phyloP scores from a whole-genome alignment of 2,888 invertebrate species.

The Eristalis tenax region DNA sequence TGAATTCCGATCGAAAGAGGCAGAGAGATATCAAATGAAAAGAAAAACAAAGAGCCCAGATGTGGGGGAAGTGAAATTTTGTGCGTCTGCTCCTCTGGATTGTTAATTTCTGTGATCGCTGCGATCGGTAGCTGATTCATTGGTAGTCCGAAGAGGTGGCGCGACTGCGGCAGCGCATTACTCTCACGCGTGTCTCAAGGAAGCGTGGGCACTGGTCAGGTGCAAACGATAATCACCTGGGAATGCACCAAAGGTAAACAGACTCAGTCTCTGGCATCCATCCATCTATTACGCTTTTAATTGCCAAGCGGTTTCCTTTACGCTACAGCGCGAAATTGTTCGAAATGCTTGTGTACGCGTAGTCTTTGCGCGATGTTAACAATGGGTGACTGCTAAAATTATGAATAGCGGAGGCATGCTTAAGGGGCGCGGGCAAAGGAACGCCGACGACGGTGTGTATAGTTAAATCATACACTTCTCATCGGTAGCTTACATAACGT shows the following conservation, averaged over 20 bases:
- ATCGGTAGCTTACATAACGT: slow-evolving; percentile 18
- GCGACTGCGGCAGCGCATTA: not conserved
- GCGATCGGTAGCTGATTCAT: not conserved
- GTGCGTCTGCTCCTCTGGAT: not conserved
- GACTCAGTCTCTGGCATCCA: not conserved
- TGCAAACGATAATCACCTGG: slow-evolving; percentile 12
- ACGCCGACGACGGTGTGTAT: not conserved
- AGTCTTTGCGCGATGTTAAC: not conserved
- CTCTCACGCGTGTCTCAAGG: not conserved
- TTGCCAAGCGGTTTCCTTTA: slow-evolving; percentile 8
- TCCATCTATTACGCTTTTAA: slow-evolving; percentile 20
- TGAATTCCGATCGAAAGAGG: slow-evolving; percentile 24
- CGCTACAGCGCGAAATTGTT: slow-evolving; percentile 12
- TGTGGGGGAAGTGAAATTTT: slow-evolving; percentile 41
- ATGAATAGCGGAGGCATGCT: slow-evolving; percentile 13
- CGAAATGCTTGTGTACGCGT: not conserved
- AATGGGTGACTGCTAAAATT: not conserved
- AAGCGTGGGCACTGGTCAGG: not conserved
- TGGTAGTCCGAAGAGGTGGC: not conserved
- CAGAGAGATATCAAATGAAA: not conserved
- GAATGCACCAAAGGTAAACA: slow-evolving; percentile 30
- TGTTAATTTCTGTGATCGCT: not conserved
- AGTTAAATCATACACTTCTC: not conserved
- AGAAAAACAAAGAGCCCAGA: not conserved
- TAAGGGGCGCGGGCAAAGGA: not conserved